These are phyloP conservation scores for Vollenhovia emeryi DNA, from an alignment of 1,140 invertebrate genomes.

Conservation along the genomic window DNA sequence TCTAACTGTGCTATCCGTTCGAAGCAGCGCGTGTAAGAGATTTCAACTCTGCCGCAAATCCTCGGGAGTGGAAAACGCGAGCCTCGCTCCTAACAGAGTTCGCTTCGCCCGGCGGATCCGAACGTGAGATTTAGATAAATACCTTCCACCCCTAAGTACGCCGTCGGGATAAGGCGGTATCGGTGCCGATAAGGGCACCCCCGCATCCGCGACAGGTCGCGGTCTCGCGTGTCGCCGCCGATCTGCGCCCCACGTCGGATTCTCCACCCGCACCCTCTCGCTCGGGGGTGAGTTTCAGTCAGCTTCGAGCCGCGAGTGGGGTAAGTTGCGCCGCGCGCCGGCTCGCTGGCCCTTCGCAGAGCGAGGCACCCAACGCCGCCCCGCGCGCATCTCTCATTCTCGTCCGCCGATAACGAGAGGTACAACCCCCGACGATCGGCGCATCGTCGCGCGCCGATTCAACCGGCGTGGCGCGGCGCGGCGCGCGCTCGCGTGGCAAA, in stretches of 20 bases:
- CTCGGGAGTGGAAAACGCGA: background rate
- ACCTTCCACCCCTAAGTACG: background rate
- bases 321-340: conserved; percentile 58
- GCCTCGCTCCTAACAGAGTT: background rate
- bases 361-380: conserved; percentile 18
- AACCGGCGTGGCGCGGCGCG: conserved; percentile 21
- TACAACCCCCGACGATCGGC: conserved; percentile 14
- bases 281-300: conserved; percentile 66
- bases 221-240: conserved; percentile 41
- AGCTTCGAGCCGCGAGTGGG: conserved; percentile 63
- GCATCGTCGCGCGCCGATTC: conserved; percentile 11
- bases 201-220: conserved; percentile 17
- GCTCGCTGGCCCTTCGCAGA: conserved; percentile 48
- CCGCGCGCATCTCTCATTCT: background rate
- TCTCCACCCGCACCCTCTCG: conserved; percentile 37
- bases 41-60: background rate
- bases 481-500: background rate
- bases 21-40: background rate
- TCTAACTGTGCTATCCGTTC: background rate
- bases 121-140: background rate
- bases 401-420: background rate
- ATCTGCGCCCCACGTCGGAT: conserved; percentile 57
- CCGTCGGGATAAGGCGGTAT: conserved; percentile 1
- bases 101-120: background rate
- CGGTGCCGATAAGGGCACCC: conserved; percentile 20